Evolutionary conservation across 37 sponge, comb jelly and placozoan species (phyloP).

Genomic region (Cladorhizidae sp.): DNA sequence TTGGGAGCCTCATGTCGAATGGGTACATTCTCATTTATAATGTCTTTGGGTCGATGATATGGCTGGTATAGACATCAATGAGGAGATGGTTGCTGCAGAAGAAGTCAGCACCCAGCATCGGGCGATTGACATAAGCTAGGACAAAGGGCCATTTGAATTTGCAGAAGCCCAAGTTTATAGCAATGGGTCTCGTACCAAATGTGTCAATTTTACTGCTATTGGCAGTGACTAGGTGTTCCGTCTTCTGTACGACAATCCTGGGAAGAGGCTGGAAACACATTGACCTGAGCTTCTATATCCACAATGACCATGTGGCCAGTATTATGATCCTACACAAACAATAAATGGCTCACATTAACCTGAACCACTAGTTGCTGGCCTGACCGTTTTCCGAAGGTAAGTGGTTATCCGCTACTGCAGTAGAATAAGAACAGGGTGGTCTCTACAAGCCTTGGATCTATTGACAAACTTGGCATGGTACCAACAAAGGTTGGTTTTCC

Average conservation of each 20-base stretch:
- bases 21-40: neutral
- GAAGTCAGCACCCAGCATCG: no score
- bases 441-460: neutral
- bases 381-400: neutral
- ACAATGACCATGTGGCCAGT: neutral
- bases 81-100: no score
- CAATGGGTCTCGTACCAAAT: no score
- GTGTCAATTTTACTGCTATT: no score
- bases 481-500: neutral
- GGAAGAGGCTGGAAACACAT: constrained; percentile 1
- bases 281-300: constrained; percentile 1
- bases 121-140: no score
- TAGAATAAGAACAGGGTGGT: neutral
- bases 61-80: no score
- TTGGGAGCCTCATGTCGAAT: neutral
- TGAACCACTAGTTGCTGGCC: constrained; percentile 15
- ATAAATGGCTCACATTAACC: neutral
- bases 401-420: neutral
- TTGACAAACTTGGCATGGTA: neutral
- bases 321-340: no score
- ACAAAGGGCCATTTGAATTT: no score
- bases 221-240: constrained; percentile 6
- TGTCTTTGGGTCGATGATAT: no score
- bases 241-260: constrained; percentile 1
- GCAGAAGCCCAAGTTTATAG: no score